Evolutionary conservation across 2,888 invertebrate species (phyloP).

Genomic region (Cephus sareptanus): DNA sequence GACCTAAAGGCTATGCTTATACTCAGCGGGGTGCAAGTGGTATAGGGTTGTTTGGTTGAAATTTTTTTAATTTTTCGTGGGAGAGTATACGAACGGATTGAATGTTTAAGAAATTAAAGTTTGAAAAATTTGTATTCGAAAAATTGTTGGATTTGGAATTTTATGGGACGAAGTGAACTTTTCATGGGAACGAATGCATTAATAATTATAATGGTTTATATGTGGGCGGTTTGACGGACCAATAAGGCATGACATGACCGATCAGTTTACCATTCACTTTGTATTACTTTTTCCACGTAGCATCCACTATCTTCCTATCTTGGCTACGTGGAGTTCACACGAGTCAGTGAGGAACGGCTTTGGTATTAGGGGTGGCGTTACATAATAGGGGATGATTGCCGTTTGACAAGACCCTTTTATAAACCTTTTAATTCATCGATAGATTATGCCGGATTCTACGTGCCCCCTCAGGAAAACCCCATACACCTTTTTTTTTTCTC

Average conservation of each 20-base stretch:
- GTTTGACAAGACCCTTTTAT: constrained; percentile 51
- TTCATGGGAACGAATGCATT: constrained; percentile 46
- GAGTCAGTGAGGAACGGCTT: constrained; percentile 35
- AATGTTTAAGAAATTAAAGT: background rate
- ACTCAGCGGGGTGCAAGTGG: background rate
- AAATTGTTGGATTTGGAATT: background rate
- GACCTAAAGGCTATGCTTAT: background rate
- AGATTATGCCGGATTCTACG: background rate
- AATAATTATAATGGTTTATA: constrained; percentile 35
- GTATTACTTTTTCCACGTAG: constrained; percentile 35
- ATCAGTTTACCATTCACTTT: constrained; percentile 53
- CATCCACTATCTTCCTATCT: constrained; percentile 40
- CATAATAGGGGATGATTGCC: constrained; percentile 62
- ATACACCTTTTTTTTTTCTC: background rate
- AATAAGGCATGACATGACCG: constrained; percentile 60
- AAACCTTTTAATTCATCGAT: constrained; percentile 48
- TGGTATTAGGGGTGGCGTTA: constrained; percentile 47
- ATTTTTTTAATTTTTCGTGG: background rate
- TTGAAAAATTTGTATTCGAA: background rate
- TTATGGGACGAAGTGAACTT: background rate
- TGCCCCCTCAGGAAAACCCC: background rate
- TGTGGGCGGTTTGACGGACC: constrained; percentile 61
- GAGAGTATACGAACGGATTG: background rate
- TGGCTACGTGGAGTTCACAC: constrained; percentile 58
- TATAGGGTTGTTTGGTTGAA: background rate